These are phyloP conservation scores for Zosterops lateralis DNA, from an alignment of 2,113 vertebrate genomes.

Conservation along the genomic window DNA sequence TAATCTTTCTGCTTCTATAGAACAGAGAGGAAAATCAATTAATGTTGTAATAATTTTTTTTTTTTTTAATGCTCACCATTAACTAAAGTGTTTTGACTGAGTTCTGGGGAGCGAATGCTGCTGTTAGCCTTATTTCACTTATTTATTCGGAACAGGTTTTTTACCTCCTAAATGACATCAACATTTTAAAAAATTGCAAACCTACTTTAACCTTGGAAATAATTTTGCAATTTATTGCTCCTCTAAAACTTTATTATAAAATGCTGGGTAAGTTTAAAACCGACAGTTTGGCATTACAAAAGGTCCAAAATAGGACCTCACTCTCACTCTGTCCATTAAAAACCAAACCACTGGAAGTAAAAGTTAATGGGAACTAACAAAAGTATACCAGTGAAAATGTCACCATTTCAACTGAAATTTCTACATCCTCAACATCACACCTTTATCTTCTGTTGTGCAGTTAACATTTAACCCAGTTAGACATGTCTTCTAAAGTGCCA, in stretches of 20 bases:
- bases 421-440: not conserved
- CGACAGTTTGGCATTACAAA: not conserved
- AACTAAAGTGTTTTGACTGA: not conserved
- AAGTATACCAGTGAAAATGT: not conserved
- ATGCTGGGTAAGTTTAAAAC: not conserved
- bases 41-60: not conserved
- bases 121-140: not conserved
- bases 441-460: not conserved
- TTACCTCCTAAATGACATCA: not conserved
- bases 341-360: not conserved
- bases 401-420: not conserved
- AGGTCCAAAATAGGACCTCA: not conserved
- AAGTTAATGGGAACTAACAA: not conserved
- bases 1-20: not conserved
- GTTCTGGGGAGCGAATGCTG: not conserved
- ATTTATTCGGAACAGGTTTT: rapidly evolving
- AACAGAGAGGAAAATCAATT: not conserved
- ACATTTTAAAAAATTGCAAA: not conserved
- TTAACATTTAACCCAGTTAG: not conserved
- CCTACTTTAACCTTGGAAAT: not conserved
- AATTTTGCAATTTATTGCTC: not conserved
- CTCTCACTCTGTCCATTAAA: not conserved
- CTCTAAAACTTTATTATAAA: not conserved
- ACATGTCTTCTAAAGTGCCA: not conserved
- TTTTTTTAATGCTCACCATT: not conserved